Base-by-base conservation (phyloP, 2,113 vertebrate genomes). In the Oncorhynchus keta region DNA sequence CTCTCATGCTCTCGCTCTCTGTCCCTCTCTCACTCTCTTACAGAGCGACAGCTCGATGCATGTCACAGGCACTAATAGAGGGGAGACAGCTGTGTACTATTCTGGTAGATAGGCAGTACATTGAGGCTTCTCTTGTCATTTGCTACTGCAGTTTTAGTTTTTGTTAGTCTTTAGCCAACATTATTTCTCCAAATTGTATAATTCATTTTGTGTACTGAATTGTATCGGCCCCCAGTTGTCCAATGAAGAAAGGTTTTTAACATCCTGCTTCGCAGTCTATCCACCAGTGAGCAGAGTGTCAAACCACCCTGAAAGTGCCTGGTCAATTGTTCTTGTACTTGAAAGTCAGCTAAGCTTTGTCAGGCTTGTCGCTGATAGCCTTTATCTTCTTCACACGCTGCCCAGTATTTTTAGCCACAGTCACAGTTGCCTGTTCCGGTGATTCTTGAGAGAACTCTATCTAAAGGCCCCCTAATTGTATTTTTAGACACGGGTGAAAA, bases 381-480 rank as follows among this genome's bases (percentile, higher is more conserved):
- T 91, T 91, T 90, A 92, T 91, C 90, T 91, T 90, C 90, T 92
- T 92, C 89, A 92, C 91, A 93, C 90, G 89, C 87, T 84, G 90
- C 22, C 81, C 66, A 14, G 30, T 92, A 93, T 93, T 92, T 93
- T 92, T 92, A 93, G 90, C 83, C 59, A 57, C 78, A 83, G 83
- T 79, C 88, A 77, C 86, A 66, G 78, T 76, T 89, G 84, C 86
- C 90, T 90, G 89, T 93, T 45, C 93, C 92, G 92, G 81, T 83
- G 83, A 93, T 93, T 93, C 89, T 92, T 92, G 86, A 89, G 87
- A 76, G 57, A 74, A 65, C 35, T 65, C 89, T 90, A 89, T 91
- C 87, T 92, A 86, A 89, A 86, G 79, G 84, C 88, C 78, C 87
- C 68, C 82, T 81, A 0, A 92, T 91, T 92, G 90, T 93, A 90